Evolutionary conservation across 2,113 vertebrate species (phyloP), one percentile per base, ranked within the genome.

Genomic region (Phoxinus phoxinus): DNA sequence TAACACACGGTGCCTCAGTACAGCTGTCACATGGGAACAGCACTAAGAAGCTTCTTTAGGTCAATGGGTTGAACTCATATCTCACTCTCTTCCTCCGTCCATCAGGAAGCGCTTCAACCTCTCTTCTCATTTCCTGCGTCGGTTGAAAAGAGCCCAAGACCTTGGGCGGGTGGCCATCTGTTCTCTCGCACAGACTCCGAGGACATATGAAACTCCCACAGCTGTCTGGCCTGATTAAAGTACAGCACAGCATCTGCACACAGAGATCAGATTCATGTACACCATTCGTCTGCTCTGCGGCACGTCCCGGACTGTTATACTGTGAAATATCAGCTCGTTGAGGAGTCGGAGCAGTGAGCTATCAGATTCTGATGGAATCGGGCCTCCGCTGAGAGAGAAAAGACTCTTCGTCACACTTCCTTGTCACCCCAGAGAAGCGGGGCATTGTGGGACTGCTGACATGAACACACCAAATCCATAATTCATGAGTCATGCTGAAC

Each of bases 401-500:
- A 30, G 63, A 69, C 63, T 81, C 80, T 81, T 81, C 61, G 61
- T 81, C 84, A 69, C 80, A 81, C 83, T 69, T 56, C 15, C 41
- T 41, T 48, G 51, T 87, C 30, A 77, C 23, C 83, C 44, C 69
- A 63, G 59, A 72, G 58, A 77, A 84, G 30, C 17, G 15, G 71
- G 44, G 80, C 80, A 81, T 81, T 81, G 79, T 67, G 79, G 79
- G 79, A 67, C 92, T 86, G 71, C 23, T 74, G 59, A 87, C 87
- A 92, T 73, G 79, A 87, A 90, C 92, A 35, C 84, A 89, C 80
- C 86, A 87, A 92, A 94, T 94, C 92, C 92, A 95, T 94, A 94
- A 93, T 94, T 94, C 92, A 94, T 94, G 93, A 94, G 93, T 90
- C 88, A 92, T 89, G 90, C 92, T 93, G 87, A 88, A 87, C 86